A percentile compares a stretch with the other conserved stretches of the same genome.
These are phyloP conservation scores for Ceratotherium simum DNA, from an alignment of 2,113 vertebrate species.

Conservation along the genomic window DNA sequence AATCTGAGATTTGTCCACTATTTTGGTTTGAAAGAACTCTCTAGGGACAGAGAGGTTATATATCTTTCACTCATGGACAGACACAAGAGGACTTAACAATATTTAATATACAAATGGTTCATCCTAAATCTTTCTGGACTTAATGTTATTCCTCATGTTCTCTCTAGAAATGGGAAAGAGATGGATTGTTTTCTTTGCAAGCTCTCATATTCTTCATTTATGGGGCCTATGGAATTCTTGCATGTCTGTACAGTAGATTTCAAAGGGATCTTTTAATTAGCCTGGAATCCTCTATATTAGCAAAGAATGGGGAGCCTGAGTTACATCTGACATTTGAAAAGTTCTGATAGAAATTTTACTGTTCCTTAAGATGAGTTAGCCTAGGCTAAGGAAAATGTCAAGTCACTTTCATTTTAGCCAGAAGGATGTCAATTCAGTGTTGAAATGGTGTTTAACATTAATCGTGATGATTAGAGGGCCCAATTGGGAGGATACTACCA, in stretches of 20 bases:
- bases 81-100: not conserved
- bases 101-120: not conserved
- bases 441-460: conserved; percentile 30
- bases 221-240: not conserved
- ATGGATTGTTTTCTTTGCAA: not conserved
- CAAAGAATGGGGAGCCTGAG: not conserved
- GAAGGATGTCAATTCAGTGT: not conserved
- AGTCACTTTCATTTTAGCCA: conserved; percentile 18
- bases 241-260: not conserved
- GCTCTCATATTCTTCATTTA: not conserved
- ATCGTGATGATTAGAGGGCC: conserved; percentile 12
- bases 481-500: not conserved
- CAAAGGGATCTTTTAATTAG: not conserved
- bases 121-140: not conserved
- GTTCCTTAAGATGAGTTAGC: not conserved
- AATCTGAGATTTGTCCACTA: not conserved
- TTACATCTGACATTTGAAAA: not conserved
- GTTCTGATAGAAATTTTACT: not conserved
- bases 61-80: not conserved
- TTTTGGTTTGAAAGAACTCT: conserved; percentile 1
- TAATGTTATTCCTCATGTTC: not conserved
- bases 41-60: not conserved
- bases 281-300: not conserved
- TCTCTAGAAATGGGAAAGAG: not conserved
- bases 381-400: not conserved